Evolutionary conservation across 2,113 vertebrate species (phyloP).

Genomic region (Peromyscus maniculatus): DNA sequence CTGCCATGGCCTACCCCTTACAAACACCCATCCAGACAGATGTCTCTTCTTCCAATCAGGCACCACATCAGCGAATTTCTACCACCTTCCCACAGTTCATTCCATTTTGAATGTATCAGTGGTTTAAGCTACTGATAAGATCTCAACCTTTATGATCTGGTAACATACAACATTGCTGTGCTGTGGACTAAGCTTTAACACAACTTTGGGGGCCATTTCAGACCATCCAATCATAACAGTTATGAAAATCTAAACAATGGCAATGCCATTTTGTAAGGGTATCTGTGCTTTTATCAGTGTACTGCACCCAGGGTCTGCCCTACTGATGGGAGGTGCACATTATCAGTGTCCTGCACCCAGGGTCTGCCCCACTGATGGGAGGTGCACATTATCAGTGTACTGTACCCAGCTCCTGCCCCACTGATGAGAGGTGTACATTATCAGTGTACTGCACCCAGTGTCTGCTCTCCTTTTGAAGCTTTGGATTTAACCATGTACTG

Average conservation of each 20-base stretch:
- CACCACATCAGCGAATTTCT: not conserved
- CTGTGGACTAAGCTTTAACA: not conserved
- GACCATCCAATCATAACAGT: not conserved
- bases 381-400: not conserved
- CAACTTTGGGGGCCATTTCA: not conserved
- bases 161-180: not conserved
- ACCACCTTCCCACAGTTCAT: no score
- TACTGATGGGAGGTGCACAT: not conserved
- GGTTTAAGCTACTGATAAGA: not conserved
- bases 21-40: no score
- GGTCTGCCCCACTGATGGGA: not conserved
- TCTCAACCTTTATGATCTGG: not conserved
- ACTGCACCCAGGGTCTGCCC: rapidly evolving
- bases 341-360: not conserved
- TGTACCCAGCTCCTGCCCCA: not conserved
- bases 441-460: not conserved
- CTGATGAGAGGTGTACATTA: not conserved
- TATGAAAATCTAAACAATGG: not conserved
- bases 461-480: not conserved
- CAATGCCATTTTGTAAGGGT: not conserved
- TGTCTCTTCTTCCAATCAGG: not conserved
- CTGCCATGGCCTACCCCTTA: no score
- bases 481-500: not conserved
- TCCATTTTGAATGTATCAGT: not conserved
- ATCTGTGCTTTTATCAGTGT: not conserved